A percentile compares a stretch with the other conserved stretches of the same genome.
Evolutionary conservation across 2,113 vertebrate species (phyloP).

Genomic region (Pterophyllum scalare): DNA sequence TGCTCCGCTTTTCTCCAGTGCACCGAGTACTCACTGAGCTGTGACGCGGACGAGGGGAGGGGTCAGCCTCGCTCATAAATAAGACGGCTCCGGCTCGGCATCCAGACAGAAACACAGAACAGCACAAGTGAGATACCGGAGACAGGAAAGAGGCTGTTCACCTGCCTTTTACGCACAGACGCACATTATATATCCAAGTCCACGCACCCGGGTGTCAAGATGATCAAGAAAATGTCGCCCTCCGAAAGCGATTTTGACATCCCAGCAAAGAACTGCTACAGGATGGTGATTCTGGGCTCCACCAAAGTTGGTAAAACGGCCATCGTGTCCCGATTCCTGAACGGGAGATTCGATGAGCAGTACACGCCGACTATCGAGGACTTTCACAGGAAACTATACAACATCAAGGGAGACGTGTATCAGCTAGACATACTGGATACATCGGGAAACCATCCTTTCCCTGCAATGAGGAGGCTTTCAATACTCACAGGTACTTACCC

Average conservation of each 20-base stretch:
- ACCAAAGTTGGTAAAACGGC: slow-evolving; percentile 98
- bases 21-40: not conserved
- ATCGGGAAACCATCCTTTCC: slow-evolving; percentile 95
- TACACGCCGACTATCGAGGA: slow-evolving; percentile 99
- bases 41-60: slow-evolving; percentile 68
- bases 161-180: slow-evolving; percentile 22
- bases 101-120: slow-evolving; percentile 24
- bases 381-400: slow-evolving; percentile 99
- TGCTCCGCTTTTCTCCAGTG: slow-evolving; percentile 14
- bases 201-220: slow-evolving; percentile 65
- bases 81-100: not conserved
- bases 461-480: slow-evolving; percentile 96
- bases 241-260: slow-evolving; percentile 90
- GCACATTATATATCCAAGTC: not conserved
- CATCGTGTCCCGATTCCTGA: slow-evolving; percentile 96
- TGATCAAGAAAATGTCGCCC: slow-evolving; percentile 97
- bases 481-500: slow-evolving; percentile 91
- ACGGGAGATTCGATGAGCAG: slow-evolving; percentile 93
- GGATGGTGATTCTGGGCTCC: slow-evolving; percentile 97
- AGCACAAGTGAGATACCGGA: not conserved
- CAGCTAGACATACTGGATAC: slow-evolving; percentile 98
- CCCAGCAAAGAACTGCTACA: slow-evolving; percentile 95
- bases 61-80: slow-evolving; percentile 41
- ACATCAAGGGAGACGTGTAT: slow-evolving; percentile 95
- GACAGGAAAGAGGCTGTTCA: not conserved